phyloP scores from a whole-genome alignment of 2,888 invertebrate species.

The Acanthococcus lagerstroemiae region DNA sequence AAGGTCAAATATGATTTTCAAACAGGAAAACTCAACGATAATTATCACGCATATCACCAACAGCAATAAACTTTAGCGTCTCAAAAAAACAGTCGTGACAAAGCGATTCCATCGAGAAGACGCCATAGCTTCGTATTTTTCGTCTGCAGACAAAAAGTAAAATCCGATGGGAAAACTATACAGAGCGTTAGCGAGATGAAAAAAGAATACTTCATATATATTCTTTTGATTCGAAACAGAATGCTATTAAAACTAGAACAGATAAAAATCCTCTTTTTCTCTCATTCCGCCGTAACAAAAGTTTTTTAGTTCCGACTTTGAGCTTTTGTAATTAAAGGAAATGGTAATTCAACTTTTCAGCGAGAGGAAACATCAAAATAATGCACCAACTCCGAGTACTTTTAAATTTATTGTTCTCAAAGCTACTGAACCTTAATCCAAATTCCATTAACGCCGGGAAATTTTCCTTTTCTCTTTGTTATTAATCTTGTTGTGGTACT shows the following conservation, averaged over 20 bases:
- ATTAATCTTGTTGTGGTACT: conserved; percentile 18
- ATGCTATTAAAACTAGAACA: background rate
- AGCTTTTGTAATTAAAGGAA: conserved; percentile 22
- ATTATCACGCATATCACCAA: no score
- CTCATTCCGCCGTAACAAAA: background rate
- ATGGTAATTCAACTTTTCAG: conserved; percentile 17
- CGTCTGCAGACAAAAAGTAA: no score
- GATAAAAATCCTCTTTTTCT: background rate
- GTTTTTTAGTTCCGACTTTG: background rate
- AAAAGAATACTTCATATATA: no score
- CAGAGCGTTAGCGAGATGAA: no score
- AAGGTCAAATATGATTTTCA: no score
- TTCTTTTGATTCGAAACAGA: background rate
- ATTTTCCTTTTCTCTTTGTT: conserved; percentile 17
- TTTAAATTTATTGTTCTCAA: conserved; percentile 25
- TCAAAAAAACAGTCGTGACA: no score
- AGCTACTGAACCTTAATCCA: conserved; percentile 22
- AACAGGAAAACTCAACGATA: no score
- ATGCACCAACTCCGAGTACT: conserved; percentile 20
- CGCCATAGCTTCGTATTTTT: no score
- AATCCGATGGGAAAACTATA: no score
- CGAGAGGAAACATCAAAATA: conserved; percentile 14
- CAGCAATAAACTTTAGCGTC: no score
- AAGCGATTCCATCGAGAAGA: no score
- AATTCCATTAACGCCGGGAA: conserved; percentile 20